These are phyloP conservation scores for Delphinus delphis DNA, from an alignment of 2,113 vertebrate genomes.

Conservation along the genomic window DNA sequence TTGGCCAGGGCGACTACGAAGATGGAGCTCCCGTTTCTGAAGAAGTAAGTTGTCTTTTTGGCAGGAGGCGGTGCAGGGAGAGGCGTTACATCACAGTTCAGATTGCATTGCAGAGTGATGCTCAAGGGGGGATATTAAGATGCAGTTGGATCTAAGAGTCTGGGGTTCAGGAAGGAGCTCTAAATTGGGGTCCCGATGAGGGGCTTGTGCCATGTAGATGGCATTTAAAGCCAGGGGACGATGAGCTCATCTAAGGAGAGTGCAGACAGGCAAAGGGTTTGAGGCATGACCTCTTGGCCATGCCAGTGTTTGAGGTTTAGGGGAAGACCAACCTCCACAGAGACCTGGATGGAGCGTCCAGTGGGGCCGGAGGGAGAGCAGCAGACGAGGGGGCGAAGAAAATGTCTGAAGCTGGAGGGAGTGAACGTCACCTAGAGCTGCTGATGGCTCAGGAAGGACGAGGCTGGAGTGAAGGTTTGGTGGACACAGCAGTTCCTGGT, in stretches of 20 bases:
- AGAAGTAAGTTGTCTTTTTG: not conserved
- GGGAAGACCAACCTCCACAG: not conserved
- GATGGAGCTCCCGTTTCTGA: not conserved
- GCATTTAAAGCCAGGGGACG: not conserved
- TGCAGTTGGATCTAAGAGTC: too few relatives aligned
- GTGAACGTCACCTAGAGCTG: rapidly evolving
- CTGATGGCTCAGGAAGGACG: not conserved
- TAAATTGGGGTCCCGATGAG: too few relatives aligned
- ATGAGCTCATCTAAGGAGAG: not conserved
- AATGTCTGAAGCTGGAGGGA: not conserved
- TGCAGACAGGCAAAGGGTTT: not conserved
- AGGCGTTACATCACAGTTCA: not conserved
- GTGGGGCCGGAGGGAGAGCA: not conserved
- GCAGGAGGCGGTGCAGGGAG: not conserved
- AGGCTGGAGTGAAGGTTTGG: not conserved
- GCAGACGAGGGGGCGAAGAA: not conserved
- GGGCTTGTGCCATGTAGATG: not conserved
- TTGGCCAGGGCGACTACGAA: not conserved
- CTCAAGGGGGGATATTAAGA: not conserved
- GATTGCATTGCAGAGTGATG: not conserved
- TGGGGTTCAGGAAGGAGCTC: not conserved
- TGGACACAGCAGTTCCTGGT: not conserved
- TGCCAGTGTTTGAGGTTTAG: not conserved
- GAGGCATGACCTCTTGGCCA: not conserved
- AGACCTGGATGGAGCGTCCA: not conserved